phyloP scores from a whole-genome alignment of 1,140 invertebrate species.

The Sinella curviseta region DNA sequence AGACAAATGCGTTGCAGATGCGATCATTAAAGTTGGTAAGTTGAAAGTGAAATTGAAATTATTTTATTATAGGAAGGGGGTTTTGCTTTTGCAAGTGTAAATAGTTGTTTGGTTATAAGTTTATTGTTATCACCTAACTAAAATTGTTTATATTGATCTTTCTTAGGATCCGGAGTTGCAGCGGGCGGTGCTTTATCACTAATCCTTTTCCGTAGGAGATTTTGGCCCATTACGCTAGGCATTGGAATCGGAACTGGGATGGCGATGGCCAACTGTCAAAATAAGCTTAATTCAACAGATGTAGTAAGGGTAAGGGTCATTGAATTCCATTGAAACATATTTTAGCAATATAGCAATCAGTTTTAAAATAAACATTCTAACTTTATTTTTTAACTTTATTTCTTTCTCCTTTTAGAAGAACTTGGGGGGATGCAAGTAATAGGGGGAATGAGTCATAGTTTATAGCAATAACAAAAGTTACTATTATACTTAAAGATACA shows the following conservation, averaged over 20 bases:
- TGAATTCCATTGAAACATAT: too few relatives aligned
- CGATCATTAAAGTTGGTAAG: conserved; percentile 43
- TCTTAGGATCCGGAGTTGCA: conserved; percentile 28
- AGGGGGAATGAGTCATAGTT: too few relatives aligned
- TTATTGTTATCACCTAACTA: not conserved
- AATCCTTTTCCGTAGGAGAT: conserved; percentile 33
- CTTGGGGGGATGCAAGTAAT: too few relatives aligned
- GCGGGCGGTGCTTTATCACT: conserved; percentile 33
- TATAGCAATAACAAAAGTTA: too few relatives aligned
- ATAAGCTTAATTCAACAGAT: conserved; percentile 33
- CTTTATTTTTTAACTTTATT: too few relatives aligned
- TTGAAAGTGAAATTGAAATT: not conserved
- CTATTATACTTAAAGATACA: too few relatives aligned
- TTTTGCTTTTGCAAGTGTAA: not conserved
- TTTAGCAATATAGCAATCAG: too few relatives aligned
- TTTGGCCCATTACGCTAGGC: conserved; percentile 41
- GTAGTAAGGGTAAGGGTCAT: conserved; percentile 23
- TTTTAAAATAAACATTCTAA: too few relatives aligned
- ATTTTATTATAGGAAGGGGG: not conserved
- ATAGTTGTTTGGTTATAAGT: not conserved
- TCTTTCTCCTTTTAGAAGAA: too few relatives aligned
- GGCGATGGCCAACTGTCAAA: conserved; percentile 42
- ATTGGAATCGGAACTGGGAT: conserved; percentile 37
- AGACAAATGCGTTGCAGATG: conserved; percentile 43
- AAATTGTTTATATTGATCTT: too few relatives aligned